These are phyloP conservation scores for Amphiprion ocellaris DNA, from an alignment of 2,113 vertebrate genomes.

Conservation along the genomic window DNA sequence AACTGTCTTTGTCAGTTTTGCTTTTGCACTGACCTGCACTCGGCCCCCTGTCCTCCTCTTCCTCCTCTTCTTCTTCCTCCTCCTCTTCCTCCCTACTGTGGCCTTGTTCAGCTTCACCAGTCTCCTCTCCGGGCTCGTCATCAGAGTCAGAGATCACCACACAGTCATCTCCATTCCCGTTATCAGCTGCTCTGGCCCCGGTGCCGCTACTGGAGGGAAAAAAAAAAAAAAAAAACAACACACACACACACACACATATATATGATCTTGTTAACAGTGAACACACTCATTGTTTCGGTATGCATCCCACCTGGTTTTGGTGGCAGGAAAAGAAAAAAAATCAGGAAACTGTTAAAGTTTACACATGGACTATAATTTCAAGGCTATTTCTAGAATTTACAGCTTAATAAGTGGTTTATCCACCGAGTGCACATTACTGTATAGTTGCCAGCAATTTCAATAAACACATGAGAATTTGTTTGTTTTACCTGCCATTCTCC, in stretches of 20 bases:
- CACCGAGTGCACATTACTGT: background rate
- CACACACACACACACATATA: background rate
- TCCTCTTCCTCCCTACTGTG: constrained; percentile 63
- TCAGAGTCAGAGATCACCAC: constrained; percentile 88
- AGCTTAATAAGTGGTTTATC: constrained; percentile 23
- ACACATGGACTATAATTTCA: constrained; percentile 23
- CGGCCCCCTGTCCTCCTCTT: constrained; percentile 44
- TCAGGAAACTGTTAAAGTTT: constrained; percentile 33
- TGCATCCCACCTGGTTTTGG: constrained; percentile 39
- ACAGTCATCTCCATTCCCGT: constrained; percentile 83
- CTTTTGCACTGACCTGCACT: constrained; percentile 67
- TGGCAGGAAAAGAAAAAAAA: no score
- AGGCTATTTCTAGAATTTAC: constrained; percentile 15
- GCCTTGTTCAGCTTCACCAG: constrained; percentile 60
- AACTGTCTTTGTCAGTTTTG: background rate
- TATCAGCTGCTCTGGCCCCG: constrained; percentile 71
- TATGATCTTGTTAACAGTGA: background rate
- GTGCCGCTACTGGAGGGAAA: constrained; percentile 53
- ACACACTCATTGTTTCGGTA: constrained; percentile 8
- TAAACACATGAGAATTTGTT: background rate
- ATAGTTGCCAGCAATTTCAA: background rate
- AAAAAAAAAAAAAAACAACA: background rate
- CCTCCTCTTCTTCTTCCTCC: constrained; percentile 44
- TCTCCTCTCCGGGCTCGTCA: constrained; percentile 75
- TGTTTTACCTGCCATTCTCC: constrained; percentile 85